Conservation (phyloP, 2,888 invertebrate species). For the Sclerodermus sp. region DNA sequence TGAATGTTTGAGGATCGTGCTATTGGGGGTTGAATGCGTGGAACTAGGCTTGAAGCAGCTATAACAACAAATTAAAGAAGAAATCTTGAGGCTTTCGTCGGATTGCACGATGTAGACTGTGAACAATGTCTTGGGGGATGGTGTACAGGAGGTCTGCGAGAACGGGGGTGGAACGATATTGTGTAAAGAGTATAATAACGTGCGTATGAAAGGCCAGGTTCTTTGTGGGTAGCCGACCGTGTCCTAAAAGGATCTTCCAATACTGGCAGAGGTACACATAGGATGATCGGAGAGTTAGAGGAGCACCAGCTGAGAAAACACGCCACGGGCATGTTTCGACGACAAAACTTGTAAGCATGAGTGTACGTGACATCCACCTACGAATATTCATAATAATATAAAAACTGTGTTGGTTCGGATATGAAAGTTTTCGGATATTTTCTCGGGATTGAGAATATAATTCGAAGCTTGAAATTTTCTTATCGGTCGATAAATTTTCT, state of each 20-base stretch:
- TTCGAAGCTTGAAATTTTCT: no score
- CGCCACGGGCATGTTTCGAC: slow-evolving; percentile 43
- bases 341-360: slow-evolving; percentile 13
- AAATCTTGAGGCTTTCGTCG: slow-evolving; percentile 33
- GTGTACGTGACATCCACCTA: neutral
- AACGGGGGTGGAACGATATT: slow-evolving; percentile 45
- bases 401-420: no score
- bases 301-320: slow-evolving; percentile 57
- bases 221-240: slow-evolving; percentile 57
- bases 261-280: slow-evolving; percentile 17
- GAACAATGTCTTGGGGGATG: neutral
- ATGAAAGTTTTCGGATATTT: no score
- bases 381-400: no score
- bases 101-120: slow-evolving; percentile 19
- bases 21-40: slow-evolving; percentile 34
- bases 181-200: slow-evolving; percentile 56
- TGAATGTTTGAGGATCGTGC: slow-evolving; percentile 50
- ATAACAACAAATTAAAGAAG: slow-evolving; percentile 55
- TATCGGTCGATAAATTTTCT: no score
- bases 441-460: no score
- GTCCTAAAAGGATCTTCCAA: slow-evolving; percentile 50
- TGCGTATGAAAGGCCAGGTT: slow-evolving; percentile 43
- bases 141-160: neutral
- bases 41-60: slow-evolving; percentile 48
- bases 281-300: slow-evolving; percentile 39